These are phyloP conservation scores for Alcis repandata DNA, from an alignment of 2,888 invertebrate species.

Conservation along the genomic window DNA sequence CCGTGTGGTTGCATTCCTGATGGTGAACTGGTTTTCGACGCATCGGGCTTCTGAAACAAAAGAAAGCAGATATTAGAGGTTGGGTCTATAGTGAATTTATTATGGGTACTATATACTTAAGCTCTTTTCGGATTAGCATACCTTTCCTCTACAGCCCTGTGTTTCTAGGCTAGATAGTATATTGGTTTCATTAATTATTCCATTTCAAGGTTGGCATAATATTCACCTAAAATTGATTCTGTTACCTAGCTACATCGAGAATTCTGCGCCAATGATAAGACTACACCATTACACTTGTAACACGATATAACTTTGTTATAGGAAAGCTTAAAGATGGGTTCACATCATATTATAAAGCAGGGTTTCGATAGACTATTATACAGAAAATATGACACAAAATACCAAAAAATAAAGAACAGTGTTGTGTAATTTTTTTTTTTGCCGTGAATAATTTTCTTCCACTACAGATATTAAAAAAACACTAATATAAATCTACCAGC, in stretches of 20 bases:
- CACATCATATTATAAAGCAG: not conserved
- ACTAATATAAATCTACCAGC: no score
- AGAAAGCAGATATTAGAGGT: conserved; percentile 33
- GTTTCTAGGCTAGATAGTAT: not conserved
- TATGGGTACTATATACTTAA: no score
- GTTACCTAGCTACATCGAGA: conserved; percentile 3
- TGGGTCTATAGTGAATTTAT: no score
- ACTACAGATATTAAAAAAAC: no score
- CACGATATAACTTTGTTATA: not conserved
- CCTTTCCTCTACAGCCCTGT: no score
- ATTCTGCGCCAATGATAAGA: conserved; percentile 9
- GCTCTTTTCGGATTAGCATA: no score
- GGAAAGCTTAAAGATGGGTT: not conserved
- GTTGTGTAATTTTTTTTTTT: no score
- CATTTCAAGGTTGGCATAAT: conserved; percentile 9
- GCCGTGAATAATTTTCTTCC: no score
- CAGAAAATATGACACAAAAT: no score
- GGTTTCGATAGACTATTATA: not conserved
- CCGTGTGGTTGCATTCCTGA: conserved; percentile 79
- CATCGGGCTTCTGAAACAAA: conserved; percentile 79
- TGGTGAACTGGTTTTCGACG: conserved; percentile 60
- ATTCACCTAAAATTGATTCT: conserved; percentile 1
- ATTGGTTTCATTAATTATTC: conserved; percentile 14
- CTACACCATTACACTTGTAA: conserved; percentile 7
- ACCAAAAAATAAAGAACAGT: no score